Conservation (phyloP, 2,888 invertebrate genomes). For the Drosophila maculinotata region DNA sequence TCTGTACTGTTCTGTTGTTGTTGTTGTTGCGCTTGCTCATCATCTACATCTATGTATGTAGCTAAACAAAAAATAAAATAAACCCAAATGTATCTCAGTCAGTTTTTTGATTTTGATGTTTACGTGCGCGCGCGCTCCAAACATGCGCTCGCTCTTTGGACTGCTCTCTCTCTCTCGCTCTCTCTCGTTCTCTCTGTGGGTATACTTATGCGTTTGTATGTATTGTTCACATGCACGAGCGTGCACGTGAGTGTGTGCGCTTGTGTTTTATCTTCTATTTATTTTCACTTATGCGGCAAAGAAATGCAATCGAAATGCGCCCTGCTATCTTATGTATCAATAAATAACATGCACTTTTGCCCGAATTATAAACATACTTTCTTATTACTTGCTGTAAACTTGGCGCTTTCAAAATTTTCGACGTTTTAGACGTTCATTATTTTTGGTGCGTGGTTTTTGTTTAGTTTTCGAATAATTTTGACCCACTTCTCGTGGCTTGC, state of each 20-base stretch:
- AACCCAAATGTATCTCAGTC: slow-evolving; percentile 76
- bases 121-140: slow-evolving; percentile 60
- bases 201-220: slow-evolving; percentile 40
- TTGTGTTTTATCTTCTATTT: slow-evolving; percentile 73
- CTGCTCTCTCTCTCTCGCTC: slow-evolving; percentile 24
- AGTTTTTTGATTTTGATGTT: slow-evolving; percentile 71
- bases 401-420: slow-evolving; percentile 34
- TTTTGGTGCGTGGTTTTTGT: slow-evolving; percentile 39
- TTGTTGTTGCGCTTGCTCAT: slow-evolving; percentile 64
- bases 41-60: slow-evolving; percentile 68
- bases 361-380: slow-evolving; percentile 54
- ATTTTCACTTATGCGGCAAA: slow-evolving; percentile 78
- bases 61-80: slow-evolving; percentile 69
- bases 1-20: slow-evolving; percentile 35
- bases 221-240: slow-evolving; percentile 35
- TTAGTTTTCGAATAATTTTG: slow-evolving; percentile 62
- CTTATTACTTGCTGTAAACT: slow-evolving; percentile 37
- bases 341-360: slow-evolving; percentile 51
- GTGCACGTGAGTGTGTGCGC: slow-evolving; percentile 24
- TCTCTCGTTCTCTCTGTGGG: slow-evolving; percentile 20
- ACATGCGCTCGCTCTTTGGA: slow-evolving; percentile 19
- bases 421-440: slow-evolving; percentile 45
- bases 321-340: slow-evolving; percentile 36
- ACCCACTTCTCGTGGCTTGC: slow-evolving; percentile 64
- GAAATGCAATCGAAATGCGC: slow-evolving; percentile 63